Base-by-base conservation (phyloP, 2,113 vertebrate species). In the Martes martes region DNA sequence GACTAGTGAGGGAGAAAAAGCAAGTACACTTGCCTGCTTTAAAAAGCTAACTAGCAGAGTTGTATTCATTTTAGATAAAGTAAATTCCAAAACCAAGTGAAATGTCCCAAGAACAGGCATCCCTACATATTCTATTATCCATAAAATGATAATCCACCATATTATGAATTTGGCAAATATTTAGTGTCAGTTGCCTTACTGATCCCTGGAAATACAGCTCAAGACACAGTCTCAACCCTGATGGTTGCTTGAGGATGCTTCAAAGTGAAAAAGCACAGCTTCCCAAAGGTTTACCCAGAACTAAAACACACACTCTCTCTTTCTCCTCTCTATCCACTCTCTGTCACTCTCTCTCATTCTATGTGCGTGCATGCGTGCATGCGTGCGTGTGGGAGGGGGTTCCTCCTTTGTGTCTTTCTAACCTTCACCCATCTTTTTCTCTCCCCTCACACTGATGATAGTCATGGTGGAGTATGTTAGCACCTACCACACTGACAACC, bases 71-170 rank as follows among this genome's bases (percentile, higher is more conserved):
- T 97, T 39, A 61, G 4, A 36, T 89, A 23, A 94, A 59, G 50
- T 92, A 87, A 90, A 96, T 76, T 89, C 42, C 19, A 89, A 85
- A 96, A 96, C 28, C 55, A 69, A 95, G 36, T 71, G 24, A 89
- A 94, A 67, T n/a, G 10, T 59, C 79, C 50, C 33, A 31, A 47
- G 76, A 92, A 87, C 33, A 33, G 11, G 4, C 73, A 91, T 87
- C 28, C 57, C 33, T 69, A 28, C 76, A 79, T 55, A 76, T 76
- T 93, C 65, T 80, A 90, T 93, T 93, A 36, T 86, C 92, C 42
- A 78, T 73, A 83, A 89, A 84, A 93, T 73, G 28, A 50, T 86
- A 69, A 61, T 76, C 47, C 26, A 90, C 42, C 21, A 45, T 76
- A 84, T 61, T 79, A 78, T 2, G 13, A 83, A 89, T 31, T 86